Percentiles rank a stretch among this genome's conserved stretches.
Evolutionary conservation across 2,113 vertebrate genomes (phyloP).

Genomic region (Chaetodon trifascialis): DNA sequence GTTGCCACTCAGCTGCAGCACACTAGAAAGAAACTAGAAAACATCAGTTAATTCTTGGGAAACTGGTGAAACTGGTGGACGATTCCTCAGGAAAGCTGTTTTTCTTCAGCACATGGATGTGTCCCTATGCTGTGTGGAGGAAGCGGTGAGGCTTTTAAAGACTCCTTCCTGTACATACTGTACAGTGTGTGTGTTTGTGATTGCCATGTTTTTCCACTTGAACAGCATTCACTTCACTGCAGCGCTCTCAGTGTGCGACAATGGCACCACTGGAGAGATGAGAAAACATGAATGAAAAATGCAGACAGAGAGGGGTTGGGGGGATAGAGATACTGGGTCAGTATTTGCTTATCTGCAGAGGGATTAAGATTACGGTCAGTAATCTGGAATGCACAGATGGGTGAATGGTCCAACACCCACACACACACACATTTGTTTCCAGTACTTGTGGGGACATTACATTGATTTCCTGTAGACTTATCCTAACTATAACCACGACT

Average conservation of each 20-base stretch:
- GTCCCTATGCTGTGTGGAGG: neutral
- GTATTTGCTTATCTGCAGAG: conserved; percentile 51
- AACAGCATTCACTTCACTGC: conserved; percentile 10
- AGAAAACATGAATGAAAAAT: conserved; percentile 8
- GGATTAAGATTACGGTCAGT: conserved; percentile 72
- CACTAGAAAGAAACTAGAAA: neutral
- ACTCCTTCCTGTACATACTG: neutral
- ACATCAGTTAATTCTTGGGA: neutral
- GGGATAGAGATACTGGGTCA: conserved; percentile 50
- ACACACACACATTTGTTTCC: conserved; percentile 12
- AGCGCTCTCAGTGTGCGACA: neutral
- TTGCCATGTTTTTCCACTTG: neutral
- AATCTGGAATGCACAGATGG: conserved; percentile 73
- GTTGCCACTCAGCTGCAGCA: neutral
- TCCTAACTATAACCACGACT: too few species aligned
- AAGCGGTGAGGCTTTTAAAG: too few species aligned
- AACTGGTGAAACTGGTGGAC: neutral
- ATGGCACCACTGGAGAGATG: conserved; percentile 1
- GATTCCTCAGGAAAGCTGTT: neutral
- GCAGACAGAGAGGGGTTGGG: neutral
- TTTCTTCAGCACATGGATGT: neutral
- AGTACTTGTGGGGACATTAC: too few species aligned
- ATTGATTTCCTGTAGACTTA: too few species aligned
- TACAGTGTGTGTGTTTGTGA: neutral
- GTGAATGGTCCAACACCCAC: conserved; percentile 6